These are phyloP conservation scores for Lasioglossum pauxillum DNA, from an alignment of 2,888 invertebrate genomes.

Conservation along the genomic window DNA sequence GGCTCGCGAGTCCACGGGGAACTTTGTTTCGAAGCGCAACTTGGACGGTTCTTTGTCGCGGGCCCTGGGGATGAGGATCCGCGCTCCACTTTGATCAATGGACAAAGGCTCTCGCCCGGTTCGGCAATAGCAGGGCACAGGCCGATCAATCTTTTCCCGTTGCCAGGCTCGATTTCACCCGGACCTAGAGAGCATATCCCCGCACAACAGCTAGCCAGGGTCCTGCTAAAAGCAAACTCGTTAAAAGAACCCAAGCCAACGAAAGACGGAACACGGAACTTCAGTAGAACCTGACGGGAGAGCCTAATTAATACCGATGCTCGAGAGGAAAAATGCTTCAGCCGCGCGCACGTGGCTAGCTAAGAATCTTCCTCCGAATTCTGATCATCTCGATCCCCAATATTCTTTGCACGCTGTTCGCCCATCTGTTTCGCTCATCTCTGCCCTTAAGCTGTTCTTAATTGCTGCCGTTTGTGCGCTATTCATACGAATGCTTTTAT, in stretches of 20 bases:
- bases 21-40: slow-evolving; percentile 44
- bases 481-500: neutral
- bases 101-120: slow-evolving; percentile 28
- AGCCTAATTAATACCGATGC: neutral
- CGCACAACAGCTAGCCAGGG: neutral
- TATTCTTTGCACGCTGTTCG: neutral
- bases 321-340: neutral
- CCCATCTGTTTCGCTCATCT: neutral
- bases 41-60: slow-evolving; percentile 50
- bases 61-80: slow-evolving; percentile 37
- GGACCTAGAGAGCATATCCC: neutral
- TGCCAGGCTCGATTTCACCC: neutral
- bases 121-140: neutral
- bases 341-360: neutral
- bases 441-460: neutral
- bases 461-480: neutral
- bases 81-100: slow-evolving; percentile 48
- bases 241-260: neutral
- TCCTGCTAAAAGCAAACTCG: neutral
- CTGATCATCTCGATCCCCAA: neutral
- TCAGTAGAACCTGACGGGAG: neutral
- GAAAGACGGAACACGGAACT: neutral
- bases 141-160: slow-evolving; percentile 3
- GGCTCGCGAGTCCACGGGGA: neutral
- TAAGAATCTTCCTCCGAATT: neutral